These are phyloP conservation scores for Drosophila neotestacea DNA, from an alignment of 2,888 invertebrate genomes.

Conservation along the genomic window DNA sequence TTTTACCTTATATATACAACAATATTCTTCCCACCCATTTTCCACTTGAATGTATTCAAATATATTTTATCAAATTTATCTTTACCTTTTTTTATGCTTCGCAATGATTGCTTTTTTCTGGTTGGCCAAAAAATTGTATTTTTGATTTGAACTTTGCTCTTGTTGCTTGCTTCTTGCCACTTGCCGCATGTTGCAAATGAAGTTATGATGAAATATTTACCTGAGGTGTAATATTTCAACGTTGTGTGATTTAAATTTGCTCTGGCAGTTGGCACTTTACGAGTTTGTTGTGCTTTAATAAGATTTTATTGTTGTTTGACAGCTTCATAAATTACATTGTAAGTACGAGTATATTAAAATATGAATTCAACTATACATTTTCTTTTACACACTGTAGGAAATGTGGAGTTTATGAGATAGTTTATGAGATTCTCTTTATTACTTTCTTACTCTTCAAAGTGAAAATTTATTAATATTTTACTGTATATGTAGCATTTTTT, in stretches of 20 bases:
- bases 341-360: constrained; percentile 4
- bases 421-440: background rate
- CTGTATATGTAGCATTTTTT: no score
- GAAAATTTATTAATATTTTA: no score
- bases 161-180: constrained; percentile 11
- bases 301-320: constrained; percentile 71
- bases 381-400: no score
- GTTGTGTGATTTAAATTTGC: constrained; percentile 65
- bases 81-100: constrained; percentile 35
- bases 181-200: constrained; percentile 43
- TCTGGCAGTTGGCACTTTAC: constrained; percentile 47
- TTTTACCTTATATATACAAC: constrained; percentile 64
- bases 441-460: no score
- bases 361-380: background rate
- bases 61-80: constrained; percentile 57
- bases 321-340: constrained; percentile 53
- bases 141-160: constrained; percentile 56
- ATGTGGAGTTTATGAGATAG: no score
- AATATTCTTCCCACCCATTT: background rate
- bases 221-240: constrained; percentile 73
- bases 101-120: constrained; percentile 69
- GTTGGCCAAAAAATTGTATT: constrained; percentile 58
- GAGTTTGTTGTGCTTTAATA: constrained; percentile 52
- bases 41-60: constrained; percentile 32
- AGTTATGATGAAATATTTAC: constrained; percentile 65